Percentiles rank a stretch among this genome's conserved stretches.
Evolutionary conservation across 2,113 vertebrate species (phyloP).

Genomic region (Phocoena phocoena): DNA sequence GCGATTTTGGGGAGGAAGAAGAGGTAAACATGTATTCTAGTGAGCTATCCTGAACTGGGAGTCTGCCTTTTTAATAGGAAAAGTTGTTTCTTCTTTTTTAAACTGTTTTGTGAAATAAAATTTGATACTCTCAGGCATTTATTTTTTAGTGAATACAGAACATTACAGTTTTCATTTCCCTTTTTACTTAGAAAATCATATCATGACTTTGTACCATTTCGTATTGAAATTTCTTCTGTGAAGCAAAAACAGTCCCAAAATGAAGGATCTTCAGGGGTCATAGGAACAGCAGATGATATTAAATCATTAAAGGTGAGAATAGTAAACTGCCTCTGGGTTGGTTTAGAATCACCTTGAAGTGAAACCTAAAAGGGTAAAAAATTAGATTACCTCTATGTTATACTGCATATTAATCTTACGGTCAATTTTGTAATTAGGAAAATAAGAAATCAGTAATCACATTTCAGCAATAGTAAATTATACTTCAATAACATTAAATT

Average conservation of each 20-base stretch:
- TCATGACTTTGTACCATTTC: slow-evolving; percentile 83
- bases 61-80: slow-evolving; percentile 34
- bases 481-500: neutral
- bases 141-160: slow-evolving; percentile 39
- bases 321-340: slow-evolving; percentile 84
- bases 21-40: neutral
- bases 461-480: neutral
- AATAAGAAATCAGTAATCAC: neutral
- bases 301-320: slow-evolving; percentile 92
- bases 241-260: slow-evolving; percentile 93
- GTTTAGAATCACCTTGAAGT: slow-evolving; percentile 67
- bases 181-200: slow-evolving; percentile 18
- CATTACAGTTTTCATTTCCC: slow-evolving; percentile 54
- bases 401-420: neutral
- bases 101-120: slow-evolving; percentile 58
- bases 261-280: slow-evolving; percentile 90
- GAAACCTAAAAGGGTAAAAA: slow-evolving; percentile 57
- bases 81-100: neutral
- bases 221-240: slow-evolving; percentile 88
- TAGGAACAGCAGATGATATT: slow-evolving; percentile 88
- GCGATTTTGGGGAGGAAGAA: neutral
- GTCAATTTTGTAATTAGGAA: neutral
- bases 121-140: slow-evolving; percentile 21
- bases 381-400: neutral
- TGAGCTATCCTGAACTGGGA: neutral